phyloP scores from a whole-genome alignment of 2,113 vertebrate genomes.

The Pedionomus torquatus region DNA sequence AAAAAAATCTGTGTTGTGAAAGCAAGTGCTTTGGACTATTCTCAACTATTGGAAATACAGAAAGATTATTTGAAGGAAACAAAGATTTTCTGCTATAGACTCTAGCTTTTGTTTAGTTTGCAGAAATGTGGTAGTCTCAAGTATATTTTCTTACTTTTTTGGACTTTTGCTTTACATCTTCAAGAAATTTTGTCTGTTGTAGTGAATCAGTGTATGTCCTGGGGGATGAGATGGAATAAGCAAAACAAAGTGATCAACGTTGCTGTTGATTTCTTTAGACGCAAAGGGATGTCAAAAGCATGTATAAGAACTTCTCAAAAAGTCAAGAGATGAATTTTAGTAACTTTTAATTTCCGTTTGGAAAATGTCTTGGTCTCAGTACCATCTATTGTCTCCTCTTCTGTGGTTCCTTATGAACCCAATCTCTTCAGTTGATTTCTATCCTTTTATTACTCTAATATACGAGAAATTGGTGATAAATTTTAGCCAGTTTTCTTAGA shows the following conservation, averaged over 20 bases:
- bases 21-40: neutral
- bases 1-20: neutral
- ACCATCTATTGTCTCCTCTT: neutral
- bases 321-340: neutral
- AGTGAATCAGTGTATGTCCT: neutral
- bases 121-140: neutral
- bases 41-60: neutral
- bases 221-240: neutral
- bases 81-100: neutral
- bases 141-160: no score
- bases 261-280: neutral
- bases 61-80: neutral
- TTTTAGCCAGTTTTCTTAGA: neutral
- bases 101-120: neutral
- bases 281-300: neutral
- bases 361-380: neutral
- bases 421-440: neutral
- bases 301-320: neutral
- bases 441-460: neutral
- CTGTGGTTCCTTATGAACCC: neutral
- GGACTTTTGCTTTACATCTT: neutral
- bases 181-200: neutral
- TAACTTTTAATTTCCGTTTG: neutral
- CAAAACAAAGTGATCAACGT: neutral
- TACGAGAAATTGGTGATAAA: neutral